phyloP scores from a whole-genome alignment of 2,888 invertebrate species.

The Venusia cambrica region DNA sequence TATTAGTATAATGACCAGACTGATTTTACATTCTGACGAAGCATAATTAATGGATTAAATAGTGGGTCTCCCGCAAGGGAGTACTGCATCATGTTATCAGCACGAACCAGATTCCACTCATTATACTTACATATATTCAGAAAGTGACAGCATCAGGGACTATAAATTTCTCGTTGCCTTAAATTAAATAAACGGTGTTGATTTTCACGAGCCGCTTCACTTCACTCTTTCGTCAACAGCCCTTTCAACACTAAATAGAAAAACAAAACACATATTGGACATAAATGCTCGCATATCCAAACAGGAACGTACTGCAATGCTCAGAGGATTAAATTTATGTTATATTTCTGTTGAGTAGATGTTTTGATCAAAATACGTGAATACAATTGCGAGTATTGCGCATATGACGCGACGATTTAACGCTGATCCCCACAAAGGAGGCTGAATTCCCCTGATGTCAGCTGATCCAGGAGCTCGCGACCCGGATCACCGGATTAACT shows the following conservation, averaged over 20 bases:
- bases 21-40: too few species aligned
- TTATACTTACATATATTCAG: conserved; percentile 54
- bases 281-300: too few species aligned
- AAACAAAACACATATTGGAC: too few species aligned
- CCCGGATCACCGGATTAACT: conserved; percentile 73
- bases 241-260: too few species aligned
- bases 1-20: too few species aligned
- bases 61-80: conserved; percentile 1
- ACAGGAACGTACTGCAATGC: too few species aligned
- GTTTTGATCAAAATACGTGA: conserved; percentile 29
- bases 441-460: conserved; percentile 50
- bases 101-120: conserved; percentile 54
- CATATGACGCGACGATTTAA: conserved; percentile 56
- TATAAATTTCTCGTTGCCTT: conserved; percentile 60
- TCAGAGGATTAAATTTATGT: conserved; percentile 3
- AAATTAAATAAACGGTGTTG: conserved; percentile 51
- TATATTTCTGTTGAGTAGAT: conserved; percentile 2
- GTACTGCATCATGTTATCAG: conserved; percentile 48
- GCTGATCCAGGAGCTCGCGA: conserved; percentile 55
- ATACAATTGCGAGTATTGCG: conserved; percentile 27
- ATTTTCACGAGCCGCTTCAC: conserved; percentile 19
- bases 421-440: conserved; percentile 51
- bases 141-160: conserved; percentile 57
- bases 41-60: too few species aligned
- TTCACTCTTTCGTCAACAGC: too few species aligned